Conservation (phyloP, 2,113 vertebrate species). For the Tachycineta bicolor region DNA sequence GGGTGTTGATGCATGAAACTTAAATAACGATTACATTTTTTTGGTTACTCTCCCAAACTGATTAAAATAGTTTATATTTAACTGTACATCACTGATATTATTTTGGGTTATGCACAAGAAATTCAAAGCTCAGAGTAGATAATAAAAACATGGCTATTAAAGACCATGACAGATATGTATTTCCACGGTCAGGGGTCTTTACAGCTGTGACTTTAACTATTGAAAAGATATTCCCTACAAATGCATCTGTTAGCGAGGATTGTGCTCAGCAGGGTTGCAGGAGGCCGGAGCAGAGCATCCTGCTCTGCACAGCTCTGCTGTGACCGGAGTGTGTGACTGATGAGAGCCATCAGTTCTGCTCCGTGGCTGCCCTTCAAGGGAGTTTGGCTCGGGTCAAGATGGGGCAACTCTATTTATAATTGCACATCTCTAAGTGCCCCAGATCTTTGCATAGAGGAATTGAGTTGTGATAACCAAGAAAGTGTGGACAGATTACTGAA, state of each 20-base stretch:
- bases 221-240: background rate
- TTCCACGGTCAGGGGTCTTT: background rate
- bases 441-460: background rate
- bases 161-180: background rate
- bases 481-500: background rate
- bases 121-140: background rate
- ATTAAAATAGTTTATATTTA: background rate
- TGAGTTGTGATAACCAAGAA: background rate
- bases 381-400: background rate
- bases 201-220: background rate
- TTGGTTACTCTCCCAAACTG: background rate
- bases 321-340: accelerated
- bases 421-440: background rate
- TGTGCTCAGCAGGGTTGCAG: background rate
- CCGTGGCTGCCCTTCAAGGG: background rate
- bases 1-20: background rate
- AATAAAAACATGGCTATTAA: background rate
- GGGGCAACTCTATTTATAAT: background rate
- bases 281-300: background rate
- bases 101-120: background rate
- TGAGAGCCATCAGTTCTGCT: background rate
- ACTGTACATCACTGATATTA: background rate
- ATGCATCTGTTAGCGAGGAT: accelerated
- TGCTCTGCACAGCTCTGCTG: background rate
- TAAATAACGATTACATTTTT: background rate